phyloP scores from a whole-genome alignment of 2,888 invertebrate genomes.

The Eurytoma californica region DNA sequence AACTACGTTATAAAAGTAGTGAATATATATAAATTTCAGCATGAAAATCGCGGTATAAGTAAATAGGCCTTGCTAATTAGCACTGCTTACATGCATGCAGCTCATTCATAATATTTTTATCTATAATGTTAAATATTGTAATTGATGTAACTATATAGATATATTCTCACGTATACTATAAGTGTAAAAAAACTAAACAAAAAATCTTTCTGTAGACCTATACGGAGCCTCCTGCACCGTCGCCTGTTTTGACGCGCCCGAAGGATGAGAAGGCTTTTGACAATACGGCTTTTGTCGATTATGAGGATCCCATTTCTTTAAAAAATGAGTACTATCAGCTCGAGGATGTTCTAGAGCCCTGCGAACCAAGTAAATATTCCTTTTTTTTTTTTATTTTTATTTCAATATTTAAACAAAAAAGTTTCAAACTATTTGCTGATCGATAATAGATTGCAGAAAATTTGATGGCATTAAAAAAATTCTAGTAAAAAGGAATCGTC shows the following conservation, averaged over 20 bases:
- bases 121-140: background rate
- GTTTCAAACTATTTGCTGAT: too few species aligned
- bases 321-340: conserved; percentile 83
- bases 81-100: conserved; percentile 22
- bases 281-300: conserved; percentile 87
- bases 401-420: background rate
- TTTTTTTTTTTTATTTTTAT: background rate
- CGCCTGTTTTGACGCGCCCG: conserved; percentile 66
- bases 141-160: background rate
- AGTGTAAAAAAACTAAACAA: background rate
- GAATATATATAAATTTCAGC: background rate
- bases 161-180: too few species aligned
- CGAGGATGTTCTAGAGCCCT: conserved; percentile 75
- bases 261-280: conserved; percentile 78
- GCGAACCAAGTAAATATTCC: conserved; percentile 65
- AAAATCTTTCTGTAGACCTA: conserved; percentile 66
- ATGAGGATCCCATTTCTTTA: conserved; percentile 88
- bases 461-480: too few species aligned
- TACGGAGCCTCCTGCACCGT: conserved; percentile 68
- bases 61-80: background rate
- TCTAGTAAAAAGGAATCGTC: too few species aligned
- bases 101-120: conserved; percentile 6
- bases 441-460: too few species aligned
- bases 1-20: background rate
- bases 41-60: conserved; percentile 1